Conservation (phyloP, 2,888 invertebrate species). For the Hymenopus coronatus region DNA sequence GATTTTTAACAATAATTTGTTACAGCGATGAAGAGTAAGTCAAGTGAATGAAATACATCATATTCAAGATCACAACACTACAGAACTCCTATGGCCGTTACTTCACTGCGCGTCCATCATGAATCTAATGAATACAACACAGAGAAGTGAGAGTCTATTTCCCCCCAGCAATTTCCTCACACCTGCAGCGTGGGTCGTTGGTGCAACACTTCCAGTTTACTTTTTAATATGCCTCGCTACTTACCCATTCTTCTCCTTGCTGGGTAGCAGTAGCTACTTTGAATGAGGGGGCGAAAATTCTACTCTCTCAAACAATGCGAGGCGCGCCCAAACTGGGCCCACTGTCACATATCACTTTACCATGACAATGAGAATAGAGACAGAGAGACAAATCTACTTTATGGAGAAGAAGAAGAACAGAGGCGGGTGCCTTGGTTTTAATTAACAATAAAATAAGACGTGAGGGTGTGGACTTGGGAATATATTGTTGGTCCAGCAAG, state of each 20-base stretch:
- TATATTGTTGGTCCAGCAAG: constrained; percentile 2
- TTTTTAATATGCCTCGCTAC: not conserved
- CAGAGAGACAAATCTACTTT: constrained; percentile 11
- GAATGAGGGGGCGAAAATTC: constrained; percentile 8
- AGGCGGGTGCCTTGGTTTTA: constrained; percentile 17
- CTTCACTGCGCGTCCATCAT: not conserved
- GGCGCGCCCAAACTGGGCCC: constrained; percentile 3
- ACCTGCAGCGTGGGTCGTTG: not conserved
- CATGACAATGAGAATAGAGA: constrained; percentile 23
- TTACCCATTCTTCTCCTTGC: constrained; percentile 1
- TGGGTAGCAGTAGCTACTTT: not conserved
- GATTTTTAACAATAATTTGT: too few species aligned
- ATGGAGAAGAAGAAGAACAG: not conserved
- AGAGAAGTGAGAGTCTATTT: too few species aligned
- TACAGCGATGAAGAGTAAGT: too few species aligned
- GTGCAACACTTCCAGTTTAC: not conserved
- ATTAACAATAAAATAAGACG: constrained; percentile 17
- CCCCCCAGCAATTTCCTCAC: not conserved
- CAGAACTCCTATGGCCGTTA: too few species aligned
- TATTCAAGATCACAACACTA: too few species aligned
- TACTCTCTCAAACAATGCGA: constrained; percentile 7
- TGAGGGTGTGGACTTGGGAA: constrained; percentile 16
- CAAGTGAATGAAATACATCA: too few species aligned
- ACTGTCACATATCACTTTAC: constrained; percentile 30
- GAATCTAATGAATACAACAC: not conserved